Percentiles rank a stretch among this genome's conserved stretches.
phyloP scores from a whole-genome alignment of 2,113 vertebrate species.

The Ptilorrhoa leucosticta region DNA sequence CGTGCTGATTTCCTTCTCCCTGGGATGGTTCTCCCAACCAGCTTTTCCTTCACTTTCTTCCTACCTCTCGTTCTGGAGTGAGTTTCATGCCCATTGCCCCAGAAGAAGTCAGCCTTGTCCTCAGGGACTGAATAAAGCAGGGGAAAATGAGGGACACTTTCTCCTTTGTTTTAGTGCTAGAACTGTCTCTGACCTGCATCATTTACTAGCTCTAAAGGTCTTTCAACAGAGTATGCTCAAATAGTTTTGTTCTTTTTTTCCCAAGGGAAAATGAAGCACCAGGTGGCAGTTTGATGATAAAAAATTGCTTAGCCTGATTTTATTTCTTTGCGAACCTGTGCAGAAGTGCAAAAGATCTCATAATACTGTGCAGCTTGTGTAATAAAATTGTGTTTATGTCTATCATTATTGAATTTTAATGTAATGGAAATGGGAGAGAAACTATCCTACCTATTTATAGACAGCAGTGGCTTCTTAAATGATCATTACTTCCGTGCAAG shows the following conservation, averaged over 20 bases:
- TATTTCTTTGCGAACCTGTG: not conserved
- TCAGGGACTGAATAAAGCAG: not conserved
- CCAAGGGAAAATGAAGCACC: not conserved
- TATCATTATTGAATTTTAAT: not conserved
- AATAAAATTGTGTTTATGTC: not conserved
- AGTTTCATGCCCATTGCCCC: not conserved
- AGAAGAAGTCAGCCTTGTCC: not conserved
- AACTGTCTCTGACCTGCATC: not conserved
- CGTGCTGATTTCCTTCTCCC: not conserved
- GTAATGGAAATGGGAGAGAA: not conserved
- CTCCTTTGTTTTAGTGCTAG: not conserved
- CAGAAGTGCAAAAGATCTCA: not conserved
- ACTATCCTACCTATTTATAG: not conserved
- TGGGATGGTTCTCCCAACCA: not conserved
- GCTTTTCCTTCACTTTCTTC: not conserved
- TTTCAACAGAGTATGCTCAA: not conserved
- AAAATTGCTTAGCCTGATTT: not conserved
- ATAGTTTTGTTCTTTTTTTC: accelerated
- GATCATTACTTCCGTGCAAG: not conserved
- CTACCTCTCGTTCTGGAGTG: not conserved
- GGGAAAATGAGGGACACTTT: not conserved
- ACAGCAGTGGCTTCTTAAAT: not conserved
- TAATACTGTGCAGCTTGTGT: not conserved
- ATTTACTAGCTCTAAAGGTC: not conserved
- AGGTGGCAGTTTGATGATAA: not conserved